Evolutionary conservation across 2,113 vertebrate species (phyloP), one percentile per base, ranked within the genome.

Genomic region (Hippotragus niger): DNA sequence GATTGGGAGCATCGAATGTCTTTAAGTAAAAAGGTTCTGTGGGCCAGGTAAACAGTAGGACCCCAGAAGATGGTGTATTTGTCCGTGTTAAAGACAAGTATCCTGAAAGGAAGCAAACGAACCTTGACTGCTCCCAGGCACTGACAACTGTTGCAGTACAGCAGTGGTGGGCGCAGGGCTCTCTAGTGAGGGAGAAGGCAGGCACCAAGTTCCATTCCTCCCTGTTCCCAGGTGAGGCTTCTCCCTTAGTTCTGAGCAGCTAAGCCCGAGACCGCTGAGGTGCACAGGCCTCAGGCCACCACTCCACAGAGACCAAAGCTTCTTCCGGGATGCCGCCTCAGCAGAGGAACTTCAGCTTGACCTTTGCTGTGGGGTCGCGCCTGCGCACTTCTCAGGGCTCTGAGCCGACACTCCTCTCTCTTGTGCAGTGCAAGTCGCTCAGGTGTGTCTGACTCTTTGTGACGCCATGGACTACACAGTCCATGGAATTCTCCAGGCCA

Each of bases 221-320:
- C 57, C 62, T 19, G 62, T 85, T 43, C 57, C 89, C 80, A 2
- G 58, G 31, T 16, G 45, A 53, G 45, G 64, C 33, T 4, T 47
- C 83, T 19, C n/a, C 21, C 21, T 43, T 25, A 76, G 36, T 83
- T 52, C 33, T 3, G 4, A 10, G 80, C 14, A 45, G 40, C 74
- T 13, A 7, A 47, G 33, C 19, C 78, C 2, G 3, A 31, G 5
- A 13, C 40, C 4, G 29, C 81, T 19, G 3, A 2, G 7, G n/a
- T 29, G 21, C 14, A 31, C 23, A 53, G 27, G 36, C 50, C 7
- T 5, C 1, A 3, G 6, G 17, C n/a, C 85, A 2, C 47, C 0
- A 43, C 36, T 40, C 36, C 12, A 3, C 17, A 31, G 40, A 31
- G 29, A 78, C 21, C 8, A 6, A n/a, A 0, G 23, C 81, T 43